Base-by-base conservation (phyloP, 2,113 vertebrate species). In the Aramus guarauna region DNA sequence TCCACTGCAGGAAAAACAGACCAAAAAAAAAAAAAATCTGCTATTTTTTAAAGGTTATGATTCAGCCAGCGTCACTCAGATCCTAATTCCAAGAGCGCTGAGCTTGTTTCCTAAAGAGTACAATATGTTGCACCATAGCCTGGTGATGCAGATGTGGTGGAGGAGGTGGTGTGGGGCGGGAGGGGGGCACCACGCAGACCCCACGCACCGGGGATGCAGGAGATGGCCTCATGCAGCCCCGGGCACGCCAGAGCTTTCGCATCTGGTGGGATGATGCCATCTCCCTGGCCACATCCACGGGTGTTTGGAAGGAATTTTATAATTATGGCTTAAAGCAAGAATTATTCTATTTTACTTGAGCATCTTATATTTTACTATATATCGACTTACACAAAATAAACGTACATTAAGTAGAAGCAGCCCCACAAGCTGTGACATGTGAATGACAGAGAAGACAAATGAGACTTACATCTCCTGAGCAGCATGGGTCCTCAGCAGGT, bases 11-110 rank as follows among this genome's bases (percentile, higher is more conserved):
- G 88, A 81, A 95, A 96, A 94, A 91, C 3, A 90, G 79, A 88
- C 81, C 32, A 72, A 90, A 66, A 55, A 32, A 90, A 66, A 55
- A 32, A 4, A 77, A 82, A 69, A 68, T 19, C 72, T 86, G 34
- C 59, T 88, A 17, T 87, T 85, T 94, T 96, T 88, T 85, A 90
- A 94, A 94, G 87, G 95, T 91, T 93, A 91, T 84, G 94, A 88
- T 92, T 96, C 95, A 96, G 79, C 37, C 92, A 95, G 59, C 53
- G 7, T 94, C 91, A 85, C 64, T 95, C 13, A 1, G 56, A 85
- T 91, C 82, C 79, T 80, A 92, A 85, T 96, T 94, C 80, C 86
- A 76, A 73, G 66, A 94, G 77, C 1, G 1, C 41, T 81, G 94
- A 77, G 71, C 91, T 76, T 66, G 89, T 95, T 92, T 94, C 45